Conservation (phyloP, 2,797 vertebrate genomes). For the Rhynchotus rufescens region DNA sequence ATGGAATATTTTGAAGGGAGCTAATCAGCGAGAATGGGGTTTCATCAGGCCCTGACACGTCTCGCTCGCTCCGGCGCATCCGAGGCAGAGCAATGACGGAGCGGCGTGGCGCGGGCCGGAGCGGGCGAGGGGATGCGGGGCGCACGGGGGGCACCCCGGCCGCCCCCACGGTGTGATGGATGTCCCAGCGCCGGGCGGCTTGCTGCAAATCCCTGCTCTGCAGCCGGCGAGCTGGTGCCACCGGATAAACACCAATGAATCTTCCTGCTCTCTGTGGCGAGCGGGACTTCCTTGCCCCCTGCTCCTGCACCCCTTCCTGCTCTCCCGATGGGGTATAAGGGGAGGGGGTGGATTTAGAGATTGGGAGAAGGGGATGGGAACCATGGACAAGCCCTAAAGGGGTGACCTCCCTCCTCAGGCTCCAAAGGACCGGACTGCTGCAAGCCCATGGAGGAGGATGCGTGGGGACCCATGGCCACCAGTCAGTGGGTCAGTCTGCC, state of each 20-base stretch:
- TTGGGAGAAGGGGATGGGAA: background rate
- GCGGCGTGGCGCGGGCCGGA: slow-evolving; percentile 40
- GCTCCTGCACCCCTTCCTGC: background rate
- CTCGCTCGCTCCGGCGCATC: slow-evolving; percentile 88
- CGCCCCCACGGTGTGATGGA: slow-evolving; percentile 43
- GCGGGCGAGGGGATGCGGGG: slow-evolving; percentile 14
- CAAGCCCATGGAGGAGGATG: background rate
- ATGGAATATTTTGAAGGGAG: slow-evolving; percentile 96
- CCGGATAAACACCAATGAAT: slow-evolving; percentile 81
- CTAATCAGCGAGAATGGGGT: slow-evolving; percentile 97
- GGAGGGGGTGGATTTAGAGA: background rate
- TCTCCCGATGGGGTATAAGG: background rate
- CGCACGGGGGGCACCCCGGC: background rate
- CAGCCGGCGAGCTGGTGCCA: slow-evolving; percentile 77
- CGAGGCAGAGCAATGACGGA: slow-evolving; percentile 91
- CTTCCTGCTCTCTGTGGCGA: slow-evolving; percentile 63
- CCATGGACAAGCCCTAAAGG: background rate
- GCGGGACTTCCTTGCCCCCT: slow-evolving; percentile 41
- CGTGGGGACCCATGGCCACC: background rate
- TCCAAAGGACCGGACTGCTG: background rate
- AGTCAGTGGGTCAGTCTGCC: background rate
- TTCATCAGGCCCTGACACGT: slow-evolving; percentile 92
- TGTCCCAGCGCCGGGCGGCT: slow-evolving; percentile 57
- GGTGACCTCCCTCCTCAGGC: rapidly evolving
- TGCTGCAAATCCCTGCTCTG: slow-evolving; percentile 70